These are phyloP conservation scores for Meandrina meandrites DNA, from an alignment of 92 coral and sea anemone genomes.

Conservation along the genomic window DNA sequence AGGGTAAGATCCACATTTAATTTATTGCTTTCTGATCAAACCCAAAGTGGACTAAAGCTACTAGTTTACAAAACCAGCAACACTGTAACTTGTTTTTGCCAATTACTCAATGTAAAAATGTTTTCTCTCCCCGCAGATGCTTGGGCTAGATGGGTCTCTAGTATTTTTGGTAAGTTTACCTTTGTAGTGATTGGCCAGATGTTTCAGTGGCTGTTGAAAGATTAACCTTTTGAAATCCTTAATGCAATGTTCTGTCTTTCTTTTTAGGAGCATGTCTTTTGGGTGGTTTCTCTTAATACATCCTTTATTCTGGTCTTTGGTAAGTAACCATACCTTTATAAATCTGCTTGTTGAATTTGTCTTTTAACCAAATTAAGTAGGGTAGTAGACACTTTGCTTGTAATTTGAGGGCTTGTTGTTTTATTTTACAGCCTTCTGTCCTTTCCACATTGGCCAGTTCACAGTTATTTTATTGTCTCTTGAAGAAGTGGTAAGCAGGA, in stretches of 20 bases:
- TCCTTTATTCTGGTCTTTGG: constrained; percentile 99
- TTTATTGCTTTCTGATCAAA: not conserved
- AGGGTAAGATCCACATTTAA: constrained; percentile 59
- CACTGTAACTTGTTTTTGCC: not conserved
- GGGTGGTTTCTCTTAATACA: constrained; percentile 98
- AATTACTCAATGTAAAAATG: not conserved
- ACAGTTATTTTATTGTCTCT: constrained; percentile 83
- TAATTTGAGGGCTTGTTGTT: not conserved
- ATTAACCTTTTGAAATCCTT: not conserved
- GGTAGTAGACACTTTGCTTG: too few relatives aligned
- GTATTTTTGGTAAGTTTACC: constrained; percentile 85
- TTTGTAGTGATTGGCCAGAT: not conserved
- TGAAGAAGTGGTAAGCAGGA: constrained; percentile 81
- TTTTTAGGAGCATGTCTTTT: constrained; percentile 92
- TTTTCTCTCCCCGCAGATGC: constrained; percentile 72
- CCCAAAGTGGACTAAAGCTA: not conserved
- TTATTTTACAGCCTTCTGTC: constrained; percentile 85
- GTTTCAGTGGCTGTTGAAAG: not conserved
- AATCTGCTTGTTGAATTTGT: not conserved
- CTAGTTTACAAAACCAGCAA: not conserved
- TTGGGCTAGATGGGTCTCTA: constrained; percentile 96
- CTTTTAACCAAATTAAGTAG: not conserved
- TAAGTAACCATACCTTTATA: constrained; percentile 65
- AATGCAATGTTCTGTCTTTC: not conserved
- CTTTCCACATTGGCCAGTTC: constrained; percentile 97